Conservation (phyloP, 2,113 vertebrate species). For the Halichoerus grypus region DNA sequence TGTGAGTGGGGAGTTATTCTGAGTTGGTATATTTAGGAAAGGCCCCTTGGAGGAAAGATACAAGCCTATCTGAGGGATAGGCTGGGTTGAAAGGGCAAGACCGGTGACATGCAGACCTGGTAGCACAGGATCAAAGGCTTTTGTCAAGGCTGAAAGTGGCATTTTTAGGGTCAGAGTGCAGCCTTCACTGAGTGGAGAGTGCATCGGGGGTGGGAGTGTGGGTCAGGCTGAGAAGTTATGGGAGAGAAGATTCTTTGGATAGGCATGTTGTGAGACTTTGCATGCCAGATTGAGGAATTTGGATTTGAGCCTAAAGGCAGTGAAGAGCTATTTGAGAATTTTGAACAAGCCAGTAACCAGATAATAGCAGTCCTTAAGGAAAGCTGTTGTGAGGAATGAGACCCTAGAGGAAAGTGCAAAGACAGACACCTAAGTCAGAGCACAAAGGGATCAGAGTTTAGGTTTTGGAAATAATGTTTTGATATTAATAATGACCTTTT, state of each 20-base stretch:
- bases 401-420: background rate
- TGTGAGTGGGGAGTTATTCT: background rate
- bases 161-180: background rate
- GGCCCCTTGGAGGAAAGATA: background rate
- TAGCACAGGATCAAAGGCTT: background rate
- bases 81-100: background rate
- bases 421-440: background rate
- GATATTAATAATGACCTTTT: background rate
- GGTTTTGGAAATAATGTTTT: background rate
- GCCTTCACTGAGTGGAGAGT: background rate
- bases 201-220: background rate
- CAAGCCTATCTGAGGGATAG: background rate
- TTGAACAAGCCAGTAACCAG: background rate
- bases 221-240: background rate
- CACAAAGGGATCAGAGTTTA: background rate
- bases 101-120: background rate
- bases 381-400: conserved; percentile 7
- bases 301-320: background rate
- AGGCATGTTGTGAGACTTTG: background rate
- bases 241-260: background rate
- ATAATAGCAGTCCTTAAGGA: background rate
- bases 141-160: background rate
- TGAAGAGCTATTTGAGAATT: background rate
- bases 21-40: background rate
- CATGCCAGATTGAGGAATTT: background rate